Percentiles rank a stretch among this genome's conserved stretches.
Conservation (phyloP, 2,888 invertebrate genomes). For the Pyralis farinalis region DNA sequence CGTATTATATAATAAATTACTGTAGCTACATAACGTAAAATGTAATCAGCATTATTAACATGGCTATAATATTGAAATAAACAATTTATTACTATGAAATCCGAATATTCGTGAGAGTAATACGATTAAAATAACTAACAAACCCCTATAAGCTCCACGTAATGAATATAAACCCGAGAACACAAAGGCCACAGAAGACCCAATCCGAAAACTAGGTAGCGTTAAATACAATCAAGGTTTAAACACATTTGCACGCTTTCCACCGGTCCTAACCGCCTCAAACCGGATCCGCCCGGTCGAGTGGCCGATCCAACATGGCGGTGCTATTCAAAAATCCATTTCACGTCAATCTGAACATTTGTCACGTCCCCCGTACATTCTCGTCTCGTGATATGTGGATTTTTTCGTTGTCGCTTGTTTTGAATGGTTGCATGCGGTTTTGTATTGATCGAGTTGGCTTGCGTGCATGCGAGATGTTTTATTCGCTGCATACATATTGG, state of each 20-base stretch:
- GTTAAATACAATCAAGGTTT: conserved; percentile 13
- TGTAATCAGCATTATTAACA: too few species aligned
- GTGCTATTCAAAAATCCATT: conserved; percentile 64
- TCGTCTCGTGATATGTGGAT: conserved; percentile 1
- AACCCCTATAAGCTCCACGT: too few species aligned
- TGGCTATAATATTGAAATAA: too few species aligned
- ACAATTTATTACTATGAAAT: too few species aligned
- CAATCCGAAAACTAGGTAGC: conserved; percentile 27
- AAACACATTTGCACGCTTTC: conserved; percentile 33
- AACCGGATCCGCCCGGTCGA: conserved; percentile 37
- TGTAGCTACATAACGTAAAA: too few species aligned
- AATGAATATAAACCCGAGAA: too few species aligned
- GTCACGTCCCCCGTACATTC: conserved; percentile 31
- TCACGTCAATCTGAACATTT: conserved; percentile 73
- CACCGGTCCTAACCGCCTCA: conserved; percentile 31
- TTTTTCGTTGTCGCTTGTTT: conserved; percentile 4
- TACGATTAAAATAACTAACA: too few species aligned
- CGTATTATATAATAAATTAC: too few species aligned
- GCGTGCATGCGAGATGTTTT: too few species aligned
- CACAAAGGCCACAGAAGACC: conserved; percentile 12
- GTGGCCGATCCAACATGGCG: conserved; percentile 49
- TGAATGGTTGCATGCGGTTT: conserved; percentile 6
- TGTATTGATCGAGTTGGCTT: too few species aligned
- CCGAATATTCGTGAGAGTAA: too few species aligned
- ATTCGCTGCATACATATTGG: too few species aligned